phyloP scores from a whole-genome alignment of 2,797 vertebrate species.

The Acanthurus lineatus region DNA sequence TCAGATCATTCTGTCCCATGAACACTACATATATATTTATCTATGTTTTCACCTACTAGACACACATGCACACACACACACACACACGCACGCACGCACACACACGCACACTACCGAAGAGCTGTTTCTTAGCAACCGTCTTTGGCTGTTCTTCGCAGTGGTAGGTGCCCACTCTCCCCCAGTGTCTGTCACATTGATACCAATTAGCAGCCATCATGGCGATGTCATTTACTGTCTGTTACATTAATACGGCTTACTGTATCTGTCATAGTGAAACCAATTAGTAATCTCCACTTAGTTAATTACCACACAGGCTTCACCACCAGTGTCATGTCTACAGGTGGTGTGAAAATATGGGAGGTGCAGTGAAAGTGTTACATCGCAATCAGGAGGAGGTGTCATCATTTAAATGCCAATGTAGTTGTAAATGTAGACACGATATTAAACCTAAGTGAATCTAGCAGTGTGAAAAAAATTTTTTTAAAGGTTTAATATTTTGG shows the following conservation, averaged over 20 bases:
- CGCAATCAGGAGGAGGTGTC: not conserved
- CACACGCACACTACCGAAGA: conserved; percentile 9
- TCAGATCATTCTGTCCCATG: not conserved
- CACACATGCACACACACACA: conserved; percentile 19
- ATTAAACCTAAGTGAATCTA: not conserved
- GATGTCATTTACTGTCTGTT: conserved; percentile 55
- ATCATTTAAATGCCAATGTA: not conserved
- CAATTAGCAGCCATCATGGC: conserved; percentile 59
- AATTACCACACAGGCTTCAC: conserved; percentile 27
- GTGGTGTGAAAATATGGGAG: conserved; percentile 13
- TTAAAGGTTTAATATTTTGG: not conserved
- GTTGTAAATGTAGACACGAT: not conserved
- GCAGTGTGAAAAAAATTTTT: not conserved
- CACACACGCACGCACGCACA: conserved; percentile 17
- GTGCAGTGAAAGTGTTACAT: not conserved
- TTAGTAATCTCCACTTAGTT: conserved; percentile 38
- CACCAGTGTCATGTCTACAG: not conserved
- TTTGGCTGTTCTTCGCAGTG: conserved; percentile 43
- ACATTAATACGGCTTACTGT: conserved; percentile 51
- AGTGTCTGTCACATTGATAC: conserved; percentile 66
- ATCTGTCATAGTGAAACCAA: conserved; percentile 57
- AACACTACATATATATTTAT: conserved; percentile 1
- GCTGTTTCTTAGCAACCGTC: conserved; percentile 75
- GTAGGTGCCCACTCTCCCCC: conserved; percentile 40
- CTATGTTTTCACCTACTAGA: not conserved